phyloP scores from a whole-genome alignment of 2,888 invertebrate species.

The Orchesella flavescens region DNA sequence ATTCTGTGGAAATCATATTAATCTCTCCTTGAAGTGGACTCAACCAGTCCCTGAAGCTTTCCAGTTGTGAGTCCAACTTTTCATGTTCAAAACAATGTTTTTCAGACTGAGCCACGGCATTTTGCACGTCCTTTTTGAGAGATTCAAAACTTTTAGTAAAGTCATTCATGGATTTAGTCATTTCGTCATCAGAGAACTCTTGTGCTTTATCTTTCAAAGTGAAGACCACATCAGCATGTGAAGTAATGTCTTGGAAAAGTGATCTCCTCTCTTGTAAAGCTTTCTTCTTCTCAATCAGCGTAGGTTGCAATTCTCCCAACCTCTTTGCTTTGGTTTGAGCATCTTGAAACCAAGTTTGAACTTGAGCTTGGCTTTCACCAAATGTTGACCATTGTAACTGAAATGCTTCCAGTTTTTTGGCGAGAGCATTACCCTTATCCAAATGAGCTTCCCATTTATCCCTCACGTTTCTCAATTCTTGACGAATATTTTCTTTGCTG shows the following conservation, averaged over 20 bases:
- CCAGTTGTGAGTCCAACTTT: constrained; percentile 80
- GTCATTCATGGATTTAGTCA: constrained; percentile 82
- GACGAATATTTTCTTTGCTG: constrained; percentile 88
- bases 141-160: constrained; percentile 84
- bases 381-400: constrained; percentile 93
- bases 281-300: constrained; percentile 90
- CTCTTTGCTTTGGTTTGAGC: constrained; percentile 84
- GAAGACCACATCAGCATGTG: constrained; percentile 88
- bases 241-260: constrained; percentile 87
- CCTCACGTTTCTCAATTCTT: constrained; percentile 86
- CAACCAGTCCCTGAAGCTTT: constrained; percentile 88
- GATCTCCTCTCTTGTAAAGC: constrained; percentile 87
- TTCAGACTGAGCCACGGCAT: constrained; percentile 81
- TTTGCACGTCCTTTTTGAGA: constrained; percentile 81
- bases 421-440: constrained; percentile 87
- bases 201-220: constrained; percentile 89
- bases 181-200: constrained; percentile 85
- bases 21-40: constrained; percentile 86
- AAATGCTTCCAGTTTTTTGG: constrained; percentile 90
- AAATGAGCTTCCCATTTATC: constrained; percentile 88
- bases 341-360: constrained; percentile 89
- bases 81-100: constrained; percentile 87
- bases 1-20: constrained; percentile 84
- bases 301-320: constrained; percentile 82
- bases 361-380: constrained; percentile 90